These are phyloP conservation scores for Psittacula echo DNA, from an alignment of 2,797 vertebrate species.

Conservation along the genomic window DNA sequence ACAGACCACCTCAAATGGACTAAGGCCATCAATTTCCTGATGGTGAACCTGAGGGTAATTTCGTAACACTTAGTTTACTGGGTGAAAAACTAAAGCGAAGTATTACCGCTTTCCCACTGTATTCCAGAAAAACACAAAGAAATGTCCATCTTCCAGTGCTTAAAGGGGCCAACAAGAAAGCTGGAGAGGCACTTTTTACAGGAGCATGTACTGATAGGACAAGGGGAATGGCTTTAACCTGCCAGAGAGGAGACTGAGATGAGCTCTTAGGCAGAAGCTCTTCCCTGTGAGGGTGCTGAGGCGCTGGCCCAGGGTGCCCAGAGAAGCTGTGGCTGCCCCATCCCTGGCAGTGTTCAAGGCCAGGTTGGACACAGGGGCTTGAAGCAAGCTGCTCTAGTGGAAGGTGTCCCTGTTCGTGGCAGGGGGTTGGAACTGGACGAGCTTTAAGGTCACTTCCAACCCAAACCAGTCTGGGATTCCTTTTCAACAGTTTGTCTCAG, in stretches of 20 bases:
- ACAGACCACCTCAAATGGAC: slow-evolving; percentile 11
- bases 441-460: not conserved
- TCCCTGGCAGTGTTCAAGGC: too few species aligned
- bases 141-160: not conserved
- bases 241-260: not conserved
- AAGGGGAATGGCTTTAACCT: not conserved
- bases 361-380: too few species aligned
- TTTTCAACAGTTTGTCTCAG: not conserved
- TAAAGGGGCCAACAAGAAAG: not conserved
- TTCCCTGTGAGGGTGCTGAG: not conserved
- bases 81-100: not conserved
- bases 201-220: not conserved
- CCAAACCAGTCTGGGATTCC: not conserved
- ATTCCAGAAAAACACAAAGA: not conserved
- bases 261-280: not conserved
- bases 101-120: not conserved
- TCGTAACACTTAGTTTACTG: not conserved
- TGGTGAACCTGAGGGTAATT: not conserved
- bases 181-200: not conserved
- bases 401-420: too few species aligned
- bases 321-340: too few species aligned
- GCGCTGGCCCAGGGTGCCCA: too few species aligned
- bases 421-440: too few species aligned
- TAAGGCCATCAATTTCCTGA: not conserved
- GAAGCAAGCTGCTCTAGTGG: too few species aligned